Evolutionary conservation across 2,888 invertebrate genomes (phyloP), one percentile per base, ranked within the genome.

Genomic region (Xanthorhoe designata): DNA sequence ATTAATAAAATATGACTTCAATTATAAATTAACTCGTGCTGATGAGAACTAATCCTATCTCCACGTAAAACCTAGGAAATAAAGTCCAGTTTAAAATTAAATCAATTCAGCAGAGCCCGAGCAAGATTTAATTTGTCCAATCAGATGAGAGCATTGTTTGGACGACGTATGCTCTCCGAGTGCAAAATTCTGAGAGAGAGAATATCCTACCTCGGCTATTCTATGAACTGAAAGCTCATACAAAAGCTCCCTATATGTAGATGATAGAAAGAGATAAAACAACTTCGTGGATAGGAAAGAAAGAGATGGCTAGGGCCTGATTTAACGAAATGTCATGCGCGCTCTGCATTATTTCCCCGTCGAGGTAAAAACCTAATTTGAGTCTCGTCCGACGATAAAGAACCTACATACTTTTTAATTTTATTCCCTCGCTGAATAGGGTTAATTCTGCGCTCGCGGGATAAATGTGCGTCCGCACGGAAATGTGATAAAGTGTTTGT

Each of bases 81-180:
- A 53, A 53, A 64, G 63, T 51, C 61, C 49, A 69, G 54, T 58
- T 42, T 17, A 24, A 61, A 59, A 67, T 65, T 51, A 51, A 71
- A 69, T 68, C 50, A 68, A 59, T 68, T 56, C 47, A 42, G 52
- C 38, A 32, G 67, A 75, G 56, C 70, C 38, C 63, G 32, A 69
- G 69, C 69, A 71, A 79, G 79, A 83, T 84, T 86, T 82, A 85
- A 86, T 87, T 87, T 84, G 80, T 79, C 75, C 78, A 75, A 78
- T 79, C 76, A 77, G 79, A 85, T 85, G 82, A 83, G 78, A 69
- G 74, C 79, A 82, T 86, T 88, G 85, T 87, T 81, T 74, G 78
- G 73, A 61, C 70, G 77, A 82, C 83, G 80, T 78, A 82, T 82
- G 81, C 79, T 76, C 73, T 74, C 69, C 74, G 71, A 72, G 72